Evolutionary conservation across 2,797 vertebrate genomes (phyloP).

Genomic region (Sebastes taczanowskii): DNA sequence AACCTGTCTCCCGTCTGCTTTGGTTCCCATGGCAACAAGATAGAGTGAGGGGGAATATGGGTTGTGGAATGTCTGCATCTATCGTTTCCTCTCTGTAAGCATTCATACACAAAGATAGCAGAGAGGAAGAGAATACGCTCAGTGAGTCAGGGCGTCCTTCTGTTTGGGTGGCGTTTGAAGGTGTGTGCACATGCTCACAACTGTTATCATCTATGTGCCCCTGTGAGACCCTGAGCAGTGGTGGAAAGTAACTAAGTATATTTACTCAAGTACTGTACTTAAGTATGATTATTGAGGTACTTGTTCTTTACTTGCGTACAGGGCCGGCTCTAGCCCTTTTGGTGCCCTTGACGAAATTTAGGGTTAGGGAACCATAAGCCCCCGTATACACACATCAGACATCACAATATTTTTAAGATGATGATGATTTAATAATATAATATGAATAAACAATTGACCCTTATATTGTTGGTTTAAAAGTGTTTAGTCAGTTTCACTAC

Average conservation of each 20-base stretch:
- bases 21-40: conserved; percentile 85
- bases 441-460: no score
- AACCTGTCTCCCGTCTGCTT: conserved; percentile 84
- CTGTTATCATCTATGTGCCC: not conserved
- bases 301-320: not conserved
- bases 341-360: no score
- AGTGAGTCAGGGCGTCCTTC: conserved; percentile 44
- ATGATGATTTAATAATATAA: no score
- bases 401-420: not conserved
- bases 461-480: no score
- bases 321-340: no score
- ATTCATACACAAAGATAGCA: conserved; percentile 71
- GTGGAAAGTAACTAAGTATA: not conserved
- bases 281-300: not conserved
- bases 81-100: conserved; percentile 77
- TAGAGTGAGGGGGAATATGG: conserved; percentile 78
- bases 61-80: conserved; percentile 82
- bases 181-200: conserved; percentile 1
- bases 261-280: not conserved
- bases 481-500: no score
- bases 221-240: not conserved
- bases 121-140: conserved; percentile 36
- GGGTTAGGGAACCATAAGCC: no score
- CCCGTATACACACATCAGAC: no score
- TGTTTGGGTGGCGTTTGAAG: conserved; percentile 48